Conservation (phyloP, 2,113 vertebrate species). For the Pionites leucogaster region DNA sequence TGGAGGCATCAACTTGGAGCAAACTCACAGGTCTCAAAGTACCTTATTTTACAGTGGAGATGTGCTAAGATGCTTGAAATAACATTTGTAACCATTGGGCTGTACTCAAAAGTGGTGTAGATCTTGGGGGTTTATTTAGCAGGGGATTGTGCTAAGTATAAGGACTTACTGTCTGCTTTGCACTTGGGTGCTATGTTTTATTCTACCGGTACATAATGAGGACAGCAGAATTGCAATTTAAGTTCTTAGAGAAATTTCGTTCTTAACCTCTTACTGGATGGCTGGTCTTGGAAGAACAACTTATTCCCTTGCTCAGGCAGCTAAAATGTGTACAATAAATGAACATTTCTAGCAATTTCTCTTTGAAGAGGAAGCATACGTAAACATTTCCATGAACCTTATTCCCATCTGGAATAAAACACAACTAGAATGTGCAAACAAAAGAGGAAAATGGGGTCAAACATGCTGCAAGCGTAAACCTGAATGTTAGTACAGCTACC, state of each 20-base stretch:
- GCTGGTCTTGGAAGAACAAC: neutral
- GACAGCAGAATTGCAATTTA: neutral
- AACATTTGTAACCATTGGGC: neutral
- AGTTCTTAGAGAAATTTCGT: neutral
- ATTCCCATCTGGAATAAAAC: neutral
- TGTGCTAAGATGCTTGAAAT: neutral
- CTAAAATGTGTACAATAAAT: neutral
- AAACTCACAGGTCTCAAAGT: neutral
- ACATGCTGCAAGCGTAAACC: neutral
- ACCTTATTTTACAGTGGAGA: neutral
- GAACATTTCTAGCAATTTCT: neutral
- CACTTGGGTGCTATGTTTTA: neutral
- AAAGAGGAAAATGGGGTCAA: neutral
- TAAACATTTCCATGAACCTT: neutral
- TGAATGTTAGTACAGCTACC: neutral
- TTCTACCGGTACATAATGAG: conserved; percentile 26
- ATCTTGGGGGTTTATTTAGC: neutral
- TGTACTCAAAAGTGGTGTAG: neutral
- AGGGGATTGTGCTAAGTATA: neutral
- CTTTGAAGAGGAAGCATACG: neutral
- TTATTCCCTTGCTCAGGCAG: neutral
- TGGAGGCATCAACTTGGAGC: neutral
- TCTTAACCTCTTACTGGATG: neutral
- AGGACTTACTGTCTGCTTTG: neutral
- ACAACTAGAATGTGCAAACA: neutral